phyloP scores from a whole-genome alignment of 2,113 vertebrate species.

The Colinus virginianus region DNA sequence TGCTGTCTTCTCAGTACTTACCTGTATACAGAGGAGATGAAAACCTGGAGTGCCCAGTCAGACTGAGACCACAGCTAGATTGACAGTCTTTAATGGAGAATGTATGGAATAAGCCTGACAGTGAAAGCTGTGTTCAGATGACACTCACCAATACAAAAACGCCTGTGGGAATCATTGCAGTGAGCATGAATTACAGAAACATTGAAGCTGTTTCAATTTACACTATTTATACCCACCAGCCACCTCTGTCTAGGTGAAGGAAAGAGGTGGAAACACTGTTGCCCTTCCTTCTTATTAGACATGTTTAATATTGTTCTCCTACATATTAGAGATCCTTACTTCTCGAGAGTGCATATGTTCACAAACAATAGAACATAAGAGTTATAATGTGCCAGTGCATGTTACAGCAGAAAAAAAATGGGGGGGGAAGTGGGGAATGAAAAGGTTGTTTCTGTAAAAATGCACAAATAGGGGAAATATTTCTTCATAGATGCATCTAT shows the following conservation, averaged over 20 bases:
- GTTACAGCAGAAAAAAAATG: neutral
- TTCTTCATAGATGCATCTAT: neutral
- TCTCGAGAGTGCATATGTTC: neutral
- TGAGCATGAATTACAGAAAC: neutral
- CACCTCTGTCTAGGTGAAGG: neutral
- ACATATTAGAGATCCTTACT: neutral
- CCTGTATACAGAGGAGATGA: neutral
- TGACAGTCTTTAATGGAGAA: neutral
- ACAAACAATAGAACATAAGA: neutral
- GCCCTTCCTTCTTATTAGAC: neutral
- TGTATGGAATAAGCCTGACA: neutral
- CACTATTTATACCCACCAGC: neutral
- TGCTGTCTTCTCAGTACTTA: neutral
- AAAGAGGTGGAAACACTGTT: neutral
- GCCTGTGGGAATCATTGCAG: neutral
- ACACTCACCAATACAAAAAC: neutral
- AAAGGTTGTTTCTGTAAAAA: neutral
- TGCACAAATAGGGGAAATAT: neutral
- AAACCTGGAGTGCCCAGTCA: neutral
- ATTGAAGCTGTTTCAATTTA: neutral
- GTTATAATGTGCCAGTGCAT: neutral
- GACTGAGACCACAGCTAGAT: neutral
- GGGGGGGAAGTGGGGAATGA: neutral
- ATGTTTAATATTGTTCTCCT: neutral
- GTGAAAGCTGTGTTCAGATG: neutral